A percentile compares a stretch with the other conserved stretches of the same genome.
phyloP scores from a whole-genome alignment of 2,797 vertebrate species.

The Erithacus rubecula region DNA sequence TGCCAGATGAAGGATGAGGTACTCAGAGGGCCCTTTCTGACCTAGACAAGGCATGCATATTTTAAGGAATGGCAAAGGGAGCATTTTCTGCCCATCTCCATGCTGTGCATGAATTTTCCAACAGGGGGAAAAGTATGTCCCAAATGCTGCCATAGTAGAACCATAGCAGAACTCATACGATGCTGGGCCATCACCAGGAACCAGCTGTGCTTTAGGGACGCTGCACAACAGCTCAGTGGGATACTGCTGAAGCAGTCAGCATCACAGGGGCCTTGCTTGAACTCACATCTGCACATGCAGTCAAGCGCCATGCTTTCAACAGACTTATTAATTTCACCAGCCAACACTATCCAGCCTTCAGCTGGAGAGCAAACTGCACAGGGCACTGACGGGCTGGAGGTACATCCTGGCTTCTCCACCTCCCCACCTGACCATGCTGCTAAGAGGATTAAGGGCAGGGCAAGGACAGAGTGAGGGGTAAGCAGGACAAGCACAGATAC shows the following conservation, averaged over 20 bases:
- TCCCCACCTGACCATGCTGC: rapidly evolving
- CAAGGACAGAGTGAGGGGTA: background rate
- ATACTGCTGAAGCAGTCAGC: background rate
- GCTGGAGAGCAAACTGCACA: background rate
- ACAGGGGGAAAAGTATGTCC: background rate
- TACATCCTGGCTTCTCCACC: background rate
- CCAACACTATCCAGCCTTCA: too few relatives aligned
- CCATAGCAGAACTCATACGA: rapidly evolving
- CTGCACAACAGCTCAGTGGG: background rate
- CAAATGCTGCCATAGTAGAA: background rate
- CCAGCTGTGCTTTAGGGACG: background rate
- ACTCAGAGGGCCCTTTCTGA: background rate
- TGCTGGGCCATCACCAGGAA: background rate
- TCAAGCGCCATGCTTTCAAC: background rate
- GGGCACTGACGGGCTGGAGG: background rate
- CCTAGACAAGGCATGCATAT: background rate
- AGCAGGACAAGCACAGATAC: background rate
- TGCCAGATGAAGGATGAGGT: background rate
- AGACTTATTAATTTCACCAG: background rate
- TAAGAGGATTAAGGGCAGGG: background rate
- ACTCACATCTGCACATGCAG: background rate
- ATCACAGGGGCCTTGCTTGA: background rate
- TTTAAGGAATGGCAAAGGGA: background rate
- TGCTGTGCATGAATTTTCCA: background rate
- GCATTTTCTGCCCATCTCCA: background rate